Percentiles rank a stretch among this genome's conserved stretches.
These are phyloP conservation scores for Lacerta agilis DNA, from an alignment of 2,797 vertebrate genomes.

Conservation along the genomic window DNA sequence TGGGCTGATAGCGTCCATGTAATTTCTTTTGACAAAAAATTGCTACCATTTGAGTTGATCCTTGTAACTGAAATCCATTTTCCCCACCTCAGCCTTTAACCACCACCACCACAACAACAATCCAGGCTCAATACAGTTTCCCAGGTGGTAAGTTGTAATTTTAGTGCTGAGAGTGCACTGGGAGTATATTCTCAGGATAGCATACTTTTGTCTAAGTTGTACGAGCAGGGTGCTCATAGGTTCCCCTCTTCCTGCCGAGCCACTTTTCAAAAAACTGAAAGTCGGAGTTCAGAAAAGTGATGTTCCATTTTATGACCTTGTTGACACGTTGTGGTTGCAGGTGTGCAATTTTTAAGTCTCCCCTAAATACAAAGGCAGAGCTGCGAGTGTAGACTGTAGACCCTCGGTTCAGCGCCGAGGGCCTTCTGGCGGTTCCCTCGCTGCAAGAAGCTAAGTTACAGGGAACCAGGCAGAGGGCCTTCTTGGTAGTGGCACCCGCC, in stretches of 20 bases:
- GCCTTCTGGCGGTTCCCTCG: too few relatives aligned
- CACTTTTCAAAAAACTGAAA: background rate
- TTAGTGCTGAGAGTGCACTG: background rate
- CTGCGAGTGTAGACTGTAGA: background rate
- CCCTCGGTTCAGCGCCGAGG: too few relatives aligned
- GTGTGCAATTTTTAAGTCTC: background rate
- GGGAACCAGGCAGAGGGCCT: too few relatives aligned
- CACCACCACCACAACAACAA: background rate
- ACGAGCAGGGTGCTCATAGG: background rate
- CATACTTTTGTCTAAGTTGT: background rate
- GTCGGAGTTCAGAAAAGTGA: background rate
- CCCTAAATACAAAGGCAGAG: slow-evolving; percentile 7
- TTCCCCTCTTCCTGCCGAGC: too few relatives aligned
- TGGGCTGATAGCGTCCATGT: slow-evolving; percentile 22
- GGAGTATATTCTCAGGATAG: background rate
- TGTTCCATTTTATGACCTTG: background rate
- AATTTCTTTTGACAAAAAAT: slow-evolving; percentile 41
- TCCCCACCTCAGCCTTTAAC: background rate
- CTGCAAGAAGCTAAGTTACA: too few relatives aligned
- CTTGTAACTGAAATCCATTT: slow-evolving; percentile 24
- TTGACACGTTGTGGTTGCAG: background rate
- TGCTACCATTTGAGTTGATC: background rate
- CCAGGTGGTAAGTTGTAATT: slow-evolving; percentile 18
- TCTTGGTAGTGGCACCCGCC: too few relatives aligned
- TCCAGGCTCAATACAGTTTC: background rate